These are phyloP conservation scores for Xiphorhynchus erythropygius DNA, from an alignment of 2,797 vertebrate species.

Conservation along the genomic window DNA sequence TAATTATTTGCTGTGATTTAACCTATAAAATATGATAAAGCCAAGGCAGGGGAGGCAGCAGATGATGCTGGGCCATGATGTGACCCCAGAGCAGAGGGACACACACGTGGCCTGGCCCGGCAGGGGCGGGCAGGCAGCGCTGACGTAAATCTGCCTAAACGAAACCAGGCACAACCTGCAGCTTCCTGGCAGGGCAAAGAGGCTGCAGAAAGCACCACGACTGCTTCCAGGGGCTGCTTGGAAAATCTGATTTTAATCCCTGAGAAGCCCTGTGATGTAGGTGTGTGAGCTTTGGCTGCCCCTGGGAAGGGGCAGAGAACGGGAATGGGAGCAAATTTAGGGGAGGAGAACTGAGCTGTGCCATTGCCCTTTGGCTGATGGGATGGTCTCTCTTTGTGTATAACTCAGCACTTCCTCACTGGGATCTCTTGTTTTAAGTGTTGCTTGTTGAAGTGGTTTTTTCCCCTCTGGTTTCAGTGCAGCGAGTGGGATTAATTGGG, in stretches of 20 bases:
- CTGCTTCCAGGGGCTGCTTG: no score
- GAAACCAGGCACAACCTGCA: not conserved
- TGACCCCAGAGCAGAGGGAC: no score
- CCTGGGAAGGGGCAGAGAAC: no score
- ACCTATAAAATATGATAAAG: no score
- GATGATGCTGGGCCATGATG: not conserved
- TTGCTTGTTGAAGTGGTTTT: no score
- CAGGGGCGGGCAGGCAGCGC: not conserved
- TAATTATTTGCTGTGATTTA: no score
- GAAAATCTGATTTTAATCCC: not conserved
- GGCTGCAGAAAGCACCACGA: not conserved
- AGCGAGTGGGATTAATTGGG: not conserved
- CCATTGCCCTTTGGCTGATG: no score
- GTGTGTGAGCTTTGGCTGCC: no score
- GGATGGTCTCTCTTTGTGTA: no score
- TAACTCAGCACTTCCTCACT: fast-evolving
- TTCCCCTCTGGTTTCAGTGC: not conserved
- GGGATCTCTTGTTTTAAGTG: not conserved
- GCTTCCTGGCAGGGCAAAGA: not conserved
- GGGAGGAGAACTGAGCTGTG: no score
- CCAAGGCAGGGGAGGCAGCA: no score
- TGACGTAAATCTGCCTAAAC: not conserved
- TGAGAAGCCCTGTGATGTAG: not conserved
- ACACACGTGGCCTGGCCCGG: not conserved
- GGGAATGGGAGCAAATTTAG: no score